Evolutionary conservation across 1,140 invertebrate genomes (phyloP).

Genomic region (Ectropis grisescens): DNA sequence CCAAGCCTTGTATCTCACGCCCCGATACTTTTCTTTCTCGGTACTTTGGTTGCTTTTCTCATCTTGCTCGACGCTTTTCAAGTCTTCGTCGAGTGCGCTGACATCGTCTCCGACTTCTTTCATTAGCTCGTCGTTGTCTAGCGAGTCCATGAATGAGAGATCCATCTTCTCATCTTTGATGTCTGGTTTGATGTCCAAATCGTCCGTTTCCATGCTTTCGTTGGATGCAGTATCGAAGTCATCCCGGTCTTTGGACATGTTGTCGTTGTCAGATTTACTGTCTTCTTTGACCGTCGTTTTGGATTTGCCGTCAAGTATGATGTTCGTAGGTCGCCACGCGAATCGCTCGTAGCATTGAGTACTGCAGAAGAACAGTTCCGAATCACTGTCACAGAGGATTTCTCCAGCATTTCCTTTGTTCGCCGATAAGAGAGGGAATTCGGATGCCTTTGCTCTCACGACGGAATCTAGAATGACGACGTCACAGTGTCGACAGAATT

Average conservation of each 20-base stretch:
- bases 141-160: constrained; percentile 59
- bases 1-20: constrained; percentile 82
- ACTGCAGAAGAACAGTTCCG: constrained; percentile 87
- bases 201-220: constrained; percentile 67
- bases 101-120: constrained; percentile 71
- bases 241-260: constrained; percentile 56
- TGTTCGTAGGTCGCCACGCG: constrained; percentile 66
- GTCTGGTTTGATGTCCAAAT: constrained; percentile 64
- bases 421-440: constrained; percentile 80
- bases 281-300: constrained; percentile 45
- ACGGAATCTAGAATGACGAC: constrained; percentile 87
- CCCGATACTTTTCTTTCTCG: constrained; percentile 80
- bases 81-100: constrained; percentile 51
- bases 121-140: constrained; percentile 64
- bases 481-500: constrained; percentile 93
- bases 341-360: constrained; percentile 86
- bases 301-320: constrained; percentile 62
- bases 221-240: constrained; percentile 58
- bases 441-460: constrained; percentile 84
- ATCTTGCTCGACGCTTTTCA: constrained; percentile 67
- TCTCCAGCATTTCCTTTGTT: constrained; percentile 77
- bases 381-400: constrained; percentile 71
- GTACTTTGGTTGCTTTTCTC: constrained; percentile 67
- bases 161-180: constrained; percentile 69
- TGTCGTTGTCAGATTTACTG: constrained; percentile 54